These are phyloP conservation scores for Hirundichthys speculiger DNA, from an alignment of 2,113 vertebrate genomes.

Conservation along the genomic window DNA sequence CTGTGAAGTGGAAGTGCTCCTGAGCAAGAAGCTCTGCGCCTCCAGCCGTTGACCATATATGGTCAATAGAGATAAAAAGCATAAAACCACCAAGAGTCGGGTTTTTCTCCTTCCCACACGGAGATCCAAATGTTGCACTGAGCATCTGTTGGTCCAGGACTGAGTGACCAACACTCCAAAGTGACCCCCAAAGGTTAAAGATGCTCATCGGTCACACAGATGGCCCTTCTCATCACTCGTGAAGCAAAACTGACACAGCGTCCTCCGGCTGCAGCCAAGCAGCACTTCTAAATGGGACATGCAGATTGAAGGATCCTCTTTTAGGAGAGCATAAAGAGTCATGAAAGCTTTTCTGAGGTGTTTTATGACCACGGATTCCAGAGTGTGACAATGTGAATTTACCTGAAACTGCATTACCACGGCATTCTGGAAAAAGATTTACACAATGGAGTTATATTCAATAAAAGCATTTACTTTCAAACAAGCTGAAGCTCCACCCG, in stretches of 20 bases:
- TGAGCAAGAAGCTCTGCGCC: neutral
- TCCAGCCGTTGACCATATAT: constrained; percentile 24
- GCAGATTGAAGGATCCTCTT: constrained; percentile 65
- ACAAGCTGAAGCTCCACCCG: constrained; percentile 33
- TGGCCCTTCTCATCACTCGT: constrained; percentile 58
- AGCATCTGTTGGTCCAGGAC: constrained; percentile 33
- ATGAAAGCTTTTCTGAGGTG: constrained; percentile 48
- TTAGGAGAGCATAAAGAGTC: constrained; percentile 60
- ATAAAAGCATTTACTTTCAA: constrained; percentile 57
- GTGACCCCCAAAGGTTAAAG: constrained; percentile 69
- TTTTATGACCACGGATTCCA: constrained; percentile 41
- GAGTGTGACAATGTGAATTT: constrained; percentile 50
- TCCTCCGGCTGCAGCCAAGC: constrained; percentile 66
- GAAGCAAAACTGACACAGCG: constrained; percentile 64
- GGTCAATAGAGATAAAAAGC: constrained; percentile 43
- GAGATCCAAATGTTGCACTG: constrained; percentile 27
- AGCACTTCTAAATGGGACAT: constrained; percentile 51
- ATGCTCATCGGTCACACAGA: constrained; percentile 69
- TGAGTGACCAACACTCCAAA: constrained; percentile 36
- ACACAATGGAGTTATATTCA: constrained; percentile 53
- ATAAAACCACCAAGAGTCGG: constrained; percentile 35
- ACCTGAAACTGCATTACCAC: constrained; percentile 57
- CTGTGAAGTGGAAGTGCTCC: constrained; percentile 18
- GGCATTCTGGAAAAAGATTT: constrained; percentile 33
- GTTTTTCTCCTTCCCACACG: constrained; percentile 7